phyloP scores from a whole-genome alignment of 2,888 invertebrate species.

The Drosophila glabriapex region DNA sequence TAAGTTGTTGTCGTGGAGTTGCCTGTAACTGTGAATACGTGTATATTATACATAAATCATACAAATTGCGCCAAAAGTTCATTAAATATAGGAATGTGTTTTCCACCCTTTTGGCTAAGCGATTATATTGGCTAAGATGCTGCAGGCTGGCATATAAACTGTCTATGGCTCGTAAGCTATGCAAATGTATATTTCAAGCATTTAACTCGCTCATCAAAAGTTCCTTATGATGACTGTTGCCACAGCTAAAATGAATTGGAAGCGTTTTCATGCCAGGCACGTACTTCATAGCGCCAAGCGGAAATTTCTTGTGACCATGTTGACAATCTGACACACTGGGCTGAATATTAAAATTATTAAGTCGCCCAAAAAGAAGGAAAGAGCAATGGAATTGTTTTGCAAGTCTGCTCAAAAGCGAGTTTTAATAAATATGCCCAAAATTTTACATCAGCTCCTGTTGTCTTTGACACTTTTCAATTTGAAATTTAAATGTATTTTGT shows the following conservation, averaged over 20 bases:
- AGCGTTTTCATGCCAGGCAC: slow-evolving; percentile 52
- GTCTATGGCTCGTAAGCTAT: slow-evolving; percentile 10
- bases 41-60: slow-evolving; percentile 57
- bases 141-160: neutral
- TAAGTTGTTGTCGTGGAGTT: slow-evolving; percentile 49
- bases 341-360: slow-evolving; percentile 1
- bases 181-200: slow-evolving; percentile 53
- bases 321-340: slow-evolving; percentile 30
- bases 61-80: slow-evolving; percentile 34
- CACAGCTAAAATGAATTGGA: slow-evolving; percentile 18
- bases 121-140: slow-evolving; percentile 36
- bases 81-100: slow-evolving; percentile 30
- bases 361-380: neutral
- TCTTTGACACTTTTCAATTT: neutral
- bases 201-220: slow-evolving; percentile 64
- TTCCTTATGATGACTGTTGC: slow-evolving; percentile 32
- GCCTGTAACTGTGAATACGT: slow-evolving; percentile 16
- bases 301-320: slow-evolving; percentile 41
- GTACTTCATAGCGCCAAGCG: slow-evolving; percentile 40
- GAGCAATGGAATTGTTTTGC: neutral
- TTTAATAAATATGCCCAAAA: neutral
- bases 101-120: slow-evolving; percentile 1
- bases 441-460: neutral
- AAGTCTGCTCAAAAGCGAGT: neutral
- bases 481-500: neutral